Base-by-base conservation (phyloP, 1,140 invertebrate species). In the Pemphigus obesinymphae region DNA sequence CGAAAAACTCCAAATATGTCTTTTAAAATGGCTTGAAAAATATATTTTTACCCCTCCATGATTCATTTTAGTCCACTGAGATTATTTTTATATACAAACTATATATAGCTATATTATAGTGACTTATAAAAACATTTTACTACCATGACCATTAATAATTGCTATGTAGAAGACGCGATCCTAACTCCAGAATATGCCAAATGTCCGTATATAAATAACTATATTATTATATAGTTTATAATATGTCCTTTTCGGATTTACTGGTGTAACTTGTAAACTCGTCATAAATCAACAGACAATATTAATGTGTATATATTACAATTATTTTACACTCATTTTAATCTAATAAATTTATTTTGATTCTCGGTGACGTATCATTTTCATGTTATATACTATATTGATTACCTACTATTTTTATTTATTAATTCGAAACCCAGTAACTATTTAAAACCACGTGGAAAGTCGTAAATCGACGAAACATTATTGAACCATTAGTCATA, bases 141-240 rank as follows among this genome's bases (percentile, higher is more conserved):
- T 15, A 8, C 8, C n/a, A 40, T 37, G 7, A 31, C 20, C 37
- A 26, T 26, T 7, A 43, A 15, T 26, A 43, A 70, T n/a, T 5
- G 8, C 37, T 40, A 8, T 40, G 8, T 3, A 26, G 10, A 68
- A 10, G 4, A 68, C 34, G n/a, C n/a, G 37, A n/a, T 3, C 7
- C 8, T 23, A 40, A 70, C 37, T 70, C 66, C 10, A 40, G 43
- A 70, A 43, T 70, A 70, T 70, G 66, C 66, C 66, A 70, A 70
- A 43, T 70, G 20, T 70, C 13, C 37, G 13, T 70, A 11, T 70
- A 43, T 70, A 70, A 40, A 70, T 70, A 70, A 43, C 20, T 20
- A 61, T 15, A n/a, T n/a, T n/a, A n/a, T n/a, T n/a, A 40, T 40
- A 40, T 5, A 40, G 8, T 8, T 40, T 40, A 40, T n/a, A n/a